A percentile compares a stretch with the other conserved stretches of the same genome.
Conservation (phyloP, 2,113 vertebrate species). For the Eretmodus cyanostictus region DNA sequence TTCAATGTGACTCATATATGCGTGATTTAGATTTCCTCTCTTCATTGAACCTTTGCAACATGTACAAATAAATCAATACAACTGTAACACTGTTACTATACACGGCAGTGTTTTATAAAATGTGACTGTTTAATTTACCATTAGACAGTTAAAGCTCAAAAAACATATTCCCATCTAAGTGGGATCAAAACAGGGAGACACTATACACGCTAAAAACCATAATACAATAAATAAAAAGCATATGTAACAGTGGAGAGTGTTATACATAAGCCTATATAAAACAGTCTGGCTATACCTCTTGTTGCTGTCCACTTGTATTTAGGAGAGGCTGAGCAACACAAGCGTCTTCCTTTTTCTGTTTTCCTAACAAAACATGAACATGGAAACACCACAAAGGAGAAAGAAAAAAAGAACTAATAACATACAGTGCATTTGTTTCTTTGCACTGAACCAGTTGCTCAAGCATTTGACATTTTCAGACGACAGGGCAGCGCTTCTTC, state of each 20-base stretch:
- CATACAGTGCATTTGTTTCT: neutral
- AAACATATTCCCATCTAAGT: neutral
- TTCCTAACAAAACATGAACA: neutral
- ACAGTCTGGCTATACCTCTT: neutral
- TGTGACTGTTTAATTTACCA: neutral
- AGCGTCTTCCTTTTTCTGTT: accelerated
- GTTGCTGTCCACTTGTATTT: neutral
- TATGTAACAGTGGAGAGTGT: neutral
- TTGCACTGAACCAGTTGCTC: neutral
- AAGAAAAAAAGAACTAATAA: neutral
- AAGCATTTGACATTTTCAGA: neutral
- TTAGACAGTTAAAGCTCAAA: neutral
- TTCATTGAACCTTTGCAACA: neutral
- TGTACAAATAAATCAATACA: neutral
- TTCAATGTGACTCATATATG: neutral
- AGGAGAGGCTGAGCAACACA: neutral
- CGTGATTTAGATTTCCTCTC: neutral
- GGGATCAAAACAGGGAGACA: neutral
- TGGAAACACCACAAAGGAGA: neutral
- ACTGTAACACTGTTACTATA: neutral
- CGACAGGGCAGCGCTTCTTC: neutral
- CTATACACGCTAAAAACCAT: accelerated
- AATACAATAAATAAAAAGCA: neutral
- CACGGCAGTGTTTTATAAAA: neutral
- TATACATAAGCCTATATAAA: neutral